phyloP scores from a whole-genome alignment of 2,113 vertebrate genomes.

The Hydropotes inermis region DNA sequence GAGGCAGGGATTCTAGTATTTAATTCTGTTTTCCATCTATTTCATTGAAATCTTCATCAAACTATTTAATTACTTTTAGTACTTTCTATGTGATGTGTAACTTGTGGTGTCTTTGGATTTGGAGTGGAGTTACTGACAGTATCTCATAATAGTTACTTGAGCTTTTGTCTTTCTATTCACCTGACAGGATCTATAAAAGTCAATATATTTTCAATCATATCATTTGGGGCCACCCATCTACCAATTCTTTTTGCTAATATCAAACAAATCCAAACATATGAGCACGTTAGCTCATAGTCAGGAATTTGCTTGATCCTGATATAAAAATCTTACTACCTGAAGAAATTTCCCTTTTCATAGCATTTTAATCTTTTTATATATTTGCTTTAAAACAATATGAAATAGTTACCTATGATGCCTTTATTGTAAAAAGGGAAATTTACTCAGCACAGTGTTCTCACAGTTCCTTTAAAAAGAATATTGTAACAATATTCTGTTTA shows the following conservation, averaged over 20 bases:
- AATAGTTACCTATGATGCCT: background rate
- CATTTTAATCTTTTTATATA: background rate
- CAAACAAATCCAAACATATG: background rate
- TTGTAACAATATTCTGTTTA: background rate
- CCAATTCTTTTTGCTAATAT: background rate
- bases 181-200: background rate
- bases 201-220: background rate
- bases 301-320: background rate
- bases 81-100: background rate
- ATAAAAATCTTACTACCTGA: background rate
- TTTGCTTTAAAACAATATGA: background rate
- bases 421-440: background rate
- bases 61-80: conserved; percentile 1
- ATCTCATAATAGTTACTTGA: background rate
- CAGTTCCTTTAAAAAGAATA: background rate
- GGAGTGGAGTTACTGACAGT: background rate
- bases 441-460: background rate
- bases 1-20: background rate
- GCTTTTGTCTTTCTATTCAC: background rate
- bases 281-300: background rate
- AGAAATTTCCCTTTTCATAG: background rate
- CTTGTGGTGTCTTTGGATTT: background rate
- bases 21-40: background rate
- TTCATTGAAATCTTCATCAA: conserved; percentile 1
- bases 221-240: background rate